Base-by-base conservation (phyloP, 2,113 vertebrate genomes). In the Uropsilus gracilis region DNA sequence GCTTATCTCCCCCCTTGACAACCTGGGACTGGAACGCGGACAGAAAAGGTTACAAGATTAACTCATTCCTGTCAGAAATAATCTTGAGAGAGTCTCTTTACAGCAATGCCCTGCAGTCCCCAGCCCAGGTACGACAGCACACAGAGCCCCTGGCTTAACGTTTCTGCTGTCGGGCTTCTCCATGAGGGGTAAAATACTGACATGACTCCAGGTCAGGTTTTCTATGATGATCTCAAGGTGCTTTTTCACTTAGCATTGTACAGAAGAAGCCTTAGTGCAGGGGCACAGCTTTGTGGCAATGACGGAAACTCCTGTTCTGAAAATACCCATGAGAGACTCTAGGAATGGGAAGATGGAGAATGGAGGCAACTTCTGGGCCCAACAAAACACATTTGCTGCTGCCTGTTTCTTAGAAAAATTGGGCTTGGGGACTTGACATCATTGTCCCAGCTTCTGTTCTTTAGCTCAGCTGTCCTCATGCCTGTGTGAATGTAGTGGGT, bases 41-140 rank as follows among this genome's bases (percentile, higher is more conserved):
- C 90, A 88, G 97, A 93, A 96, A 97, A 98, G 98, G 97, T 98
- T 96, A 97, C 85, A 83, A 96, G 97, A 98, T 98, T 98, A 98
- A 98, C 97, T 97, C 97, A 78, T 98, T 98, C 98, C 97, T 97
- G 96, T 97, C 96, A 96, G 86, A 90, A 97, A 94, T 91, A 94
- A 96, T 96, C 97, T 94, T 82, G 83, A 96, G 94, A 97, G 95
- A 86, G 81, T 89, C 94, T 95, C 93, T 93, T 95, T 89, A 83
- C 96, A 77, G 50, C 50, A 17, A 69, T 68, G 90, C 93, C 95
- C 95, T 97, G 96, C 97, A 73, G 57, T 24, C 57, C 57, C 57
- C 5, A n/a, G 20, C 57, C 22, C 57, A 59, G 57, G 24, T 18
- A 17, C 17, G 16, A 13, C 48, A 50, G 48, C n/a, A n/a, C n/a